phyloP scores from a whole-genome alignment of 2,113 vertebrate species.

The Turdus rufiventris region DNA sequence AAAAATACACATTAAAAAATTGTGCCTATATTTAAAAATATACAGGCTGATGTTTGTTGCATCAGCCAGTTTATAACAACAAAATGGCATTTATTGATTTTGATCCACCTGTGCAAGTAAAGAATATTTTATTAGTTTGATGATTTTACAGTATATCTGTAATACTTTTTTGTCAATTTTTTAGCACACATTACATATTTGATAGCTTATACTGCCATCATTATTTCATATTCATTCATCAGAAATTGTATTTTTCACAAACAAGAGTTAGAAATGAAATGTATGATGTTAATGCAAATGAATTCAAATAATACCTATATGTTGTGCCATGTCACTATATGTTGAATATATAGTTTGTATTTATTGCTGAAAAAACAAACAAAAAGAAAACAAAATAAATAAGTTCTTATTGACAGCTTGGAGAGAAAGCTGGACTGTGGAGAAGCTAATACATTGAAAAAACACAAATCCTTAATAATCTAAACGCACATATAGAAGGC shows the following conservation, averaged over 20 bases:
- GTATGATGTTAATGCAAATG: not conserved
- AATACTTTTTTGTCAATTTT: not conserved
- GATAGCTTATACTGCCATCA: not conserved
- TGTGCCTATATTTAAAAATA: not conserved
- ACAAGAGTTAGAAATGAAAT: not conserved
- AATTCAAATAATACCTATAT: not conserved
- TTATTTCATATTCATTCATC: not conserved
- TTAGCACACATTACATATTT: not conserved
- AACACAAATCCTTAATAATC: not conserved
- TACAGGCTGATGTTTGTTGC: conserved; percentile 13
- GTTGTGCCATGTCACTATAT: not conserved
- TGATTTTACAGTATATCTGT: conserved; percentile 7
- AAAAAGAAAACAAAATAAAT: not conserved
- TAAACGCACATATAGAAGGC: not conserved
- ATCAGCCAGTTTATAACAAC: conserved; percentile 17
- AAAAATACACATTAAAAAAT: not conserved
- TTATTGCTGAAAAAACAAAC: not conserved
- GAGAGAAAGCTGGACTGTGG: not conserved
- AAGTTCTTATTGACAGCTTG: not conserved
- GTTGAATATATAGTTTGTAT: not conserved
- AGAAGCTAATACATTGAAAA: not conserved
- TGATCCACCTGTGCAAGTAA: conserved; percentile 42
- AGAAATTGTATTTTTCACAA: not conserved
- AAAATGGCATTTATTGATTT: conserved; percentile 56
- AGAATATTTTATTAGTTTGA: conserved; percentile 13